Percentiles rank a stretch among this genome's conserved stretches.
Conservation (phyloP, 2,113 vertebrate genomes). For the western clawed frog (Xenopus tropicalis) region UCB_Xtro_10.0 CM004445.2:85841501-85842000, state of each 20-base stretch:
- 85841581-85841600: too few relatives aligned
- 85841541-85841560: conserved; percentile 13
- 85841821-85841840: not conserved
- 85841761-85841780: conserved; percentile 11
- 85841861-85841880: not conserved
- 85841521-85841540: conserved; percentile 13
- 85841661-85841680: conserved; percentile 25
- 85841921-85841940: not conserved
- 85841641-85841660: conserved; percentile 25
- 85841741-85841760: conserved; percentile 14
- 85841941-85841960: not conserved
- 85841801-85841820: conserved; percentile 2
- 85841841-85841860: not conserved
- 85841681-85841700: conserved; percentile 28
- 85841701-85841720: conserved; percentile 41
- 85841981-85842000: too few relatives aligned
- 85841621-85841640: not conserved
- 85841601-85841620: not conserved
- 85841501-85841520: conserved; percentile 11
- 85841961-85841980: too few relatives aligned
- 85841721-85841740: conserved; percentile 36
- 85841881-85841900: not conserved
- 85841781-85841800: conserved; percentile 20
- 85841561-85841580: not conserved
- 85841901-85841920: not conserved